phyloP scores from a whole-genome alignment of 2,888 invertebrate species.

The Clitarchus hookeri region DNA sequence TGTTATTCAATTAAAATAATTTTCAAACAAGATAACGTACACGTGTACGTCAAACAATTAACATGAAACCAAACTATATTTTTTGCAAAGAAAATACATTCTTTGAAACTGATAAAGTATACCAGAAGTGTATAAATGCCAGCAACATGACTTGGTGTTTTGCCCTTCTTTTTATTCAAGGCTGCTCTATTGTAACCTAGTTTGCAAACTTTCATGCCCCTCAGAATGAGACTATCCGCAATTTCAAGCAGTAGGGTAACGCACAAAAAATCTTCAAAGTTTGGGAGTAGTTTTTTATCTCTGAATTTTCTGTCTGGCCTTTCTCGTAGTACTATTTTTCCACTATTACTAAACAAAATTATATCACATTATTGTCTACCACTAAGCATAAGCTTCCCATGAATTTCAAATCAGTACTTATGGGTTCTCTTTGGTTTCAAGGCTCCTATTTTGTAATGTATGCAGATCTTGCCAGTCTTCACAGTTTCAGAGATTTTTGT shows the following conservation, averaged over 20 bases:
- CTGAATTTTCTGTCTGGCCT: not conserved
- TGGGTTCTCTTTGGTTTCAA: not conserved
- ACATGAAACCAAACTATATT: too few relatives aligned
- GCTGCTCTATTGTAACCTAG: not conserved
- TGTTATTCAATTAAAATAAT: too few relatives aligned
- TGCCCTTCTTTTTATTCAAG: not conserved
- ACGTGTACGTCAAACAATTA: too few relatives aligned
- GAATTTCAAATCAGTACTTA: not conserved
- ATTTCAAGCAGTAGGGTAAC: not conserved
- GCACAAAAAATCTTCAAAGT: not conserved
- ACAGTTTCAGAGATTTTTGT: not conserved
- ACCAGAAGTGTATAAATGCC: too few relatives aligned
- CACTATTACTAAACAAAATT: not conserved
- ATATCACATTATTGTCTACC: not conserved
- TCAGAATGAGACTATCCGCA: not conserved
- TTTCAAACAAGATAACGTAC: too few relatives aligned
- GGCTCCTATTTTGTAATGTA: not conserved
- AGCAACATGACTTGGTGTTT: too few relatives aligned
- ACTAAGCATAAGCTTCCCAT: not conserved
- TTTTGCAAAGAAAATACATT: too few relatives aligned
- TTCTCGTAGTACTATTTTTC: not conserved
- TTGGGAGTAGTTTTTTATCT: not conserved
- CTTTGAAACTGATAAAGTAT: too few relatives aligned
- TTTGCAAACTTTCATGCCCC: not conserved
- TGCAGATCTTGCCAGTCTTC: too few relatives aligned